Base-by-base conservation (phyloP, 2,888 invertebrate species). In the Odontocerum albicorne region DNA sequence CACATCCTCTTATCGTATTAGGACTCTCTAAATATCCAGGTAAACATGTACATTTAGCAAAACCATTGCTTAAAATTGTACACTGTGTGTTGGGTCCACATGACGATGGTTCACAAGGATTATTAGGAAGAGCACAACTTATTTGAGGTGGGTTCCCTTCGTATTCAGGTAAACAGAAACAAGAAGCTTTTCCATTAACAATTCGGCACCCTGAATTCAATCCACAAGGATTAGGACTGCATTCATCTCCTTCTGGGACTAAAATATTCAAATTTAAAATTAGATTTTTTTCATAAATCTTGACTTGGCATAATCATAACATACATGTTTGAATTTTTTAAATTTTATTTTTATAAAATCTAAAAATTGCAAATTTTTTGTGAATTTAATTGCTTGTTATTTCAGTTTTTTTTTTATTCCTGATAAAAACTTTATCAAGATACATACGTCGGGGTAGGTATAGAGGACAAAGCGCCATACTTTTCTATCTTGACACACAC, bases 31-130 rank as follows among this genome's bases (percentile, higher is more conserved):
- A 81, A 68, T 84, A 92, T 13, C 91, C 92, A 39, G 86, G 81
- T 54, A 90, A 72, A 66, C 93, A 95, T 16, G 91, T 92, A 66
- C 95, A 95, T 73, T 92, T 91, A 0, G 92, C 86, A 67, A 90
- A 88, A 47, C 91, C 92, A 63, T 90, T 91, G 47, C 80, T 75
- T 46, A 91, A 72, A 44, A 89, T 77, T 1, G 87, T 79, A 65
- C 94, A 93, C 69, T 90, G 90, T 1, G 92, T 92, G 65, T 92
- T 93, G 6, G 90, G 90, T 10, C 93, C 93, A 68, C 93, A 94
- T 0, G 91, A 90, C 10, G 91, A 90, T 21, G 90, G 87, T 64
- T 88, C 86, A 66, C 93, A 93, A 3, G 92, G 91, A 66, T 88
- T 87, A 56, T 79, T 80, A 15, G 90, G 90, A 57, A 90, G 68